Conservation (phyloP, 2,113 vertebrate genomes). For the Sylvilagus bachmani region DNA sequence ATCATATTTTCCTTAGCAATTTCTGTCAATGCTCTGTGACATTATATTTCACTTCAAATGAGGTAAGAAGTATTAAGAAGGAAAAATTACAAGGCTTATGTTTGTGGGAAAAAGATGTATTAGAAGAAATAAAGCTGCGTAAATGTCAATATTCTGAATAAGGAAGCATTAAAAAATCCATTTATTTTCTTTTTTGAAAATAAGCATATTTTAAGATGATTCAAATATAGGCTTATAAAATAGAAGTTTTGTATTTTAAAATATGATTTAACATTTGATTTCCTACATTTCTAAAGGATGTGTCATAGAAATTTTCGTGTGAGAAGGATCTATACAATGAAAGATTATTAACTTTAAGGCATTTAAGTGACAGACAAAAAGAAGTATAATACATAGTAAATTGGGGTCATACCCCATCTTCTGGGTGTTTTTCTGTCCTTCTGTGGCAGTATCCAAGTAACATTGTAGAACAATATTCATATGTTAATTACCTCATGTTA, state of each 20-base stretch:
- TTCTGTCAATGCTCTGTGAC: conserved; percentile 37
- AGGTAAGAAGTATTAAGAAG: conserved; percentile 57
- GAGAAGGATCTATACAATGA: background rate
- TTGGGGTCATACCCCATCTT: background rate
- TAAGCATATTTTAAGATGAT: background rate
- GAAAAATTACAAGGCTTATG: background rate
- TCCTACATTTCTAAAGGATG: background rate
- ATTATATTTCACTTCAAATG: conserved; percentile 68
- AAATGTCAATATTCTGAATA: background rate
- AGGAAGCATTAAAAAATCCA: background rate
- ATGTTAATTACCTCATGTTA: background rate
- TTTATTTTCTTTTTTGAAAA: conserved; percentile 21
- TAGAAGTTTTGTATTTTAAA: background rate
- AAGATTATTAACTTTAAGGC: background rate
- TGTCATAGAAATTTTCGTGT: background rate
- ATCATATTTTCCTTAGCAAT: conserved; percentile 69
- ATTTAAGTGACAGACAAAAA: background rate
- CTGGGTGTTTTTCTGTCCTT: background rate
- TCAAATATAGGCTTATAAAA: background rate
- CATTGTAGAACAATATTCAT: background rate
- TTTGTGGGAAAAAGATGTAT: background rate
- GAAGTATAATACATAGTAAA: background rate
- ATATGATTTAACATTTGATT: background rate
- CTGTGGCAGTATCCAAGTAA: background rate
- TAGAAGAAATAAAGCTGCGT: background rate